Base-by-base conservation (phyloP, 1,140 invertebrate genomes). In the Drosophila fuyamai region DNA sequence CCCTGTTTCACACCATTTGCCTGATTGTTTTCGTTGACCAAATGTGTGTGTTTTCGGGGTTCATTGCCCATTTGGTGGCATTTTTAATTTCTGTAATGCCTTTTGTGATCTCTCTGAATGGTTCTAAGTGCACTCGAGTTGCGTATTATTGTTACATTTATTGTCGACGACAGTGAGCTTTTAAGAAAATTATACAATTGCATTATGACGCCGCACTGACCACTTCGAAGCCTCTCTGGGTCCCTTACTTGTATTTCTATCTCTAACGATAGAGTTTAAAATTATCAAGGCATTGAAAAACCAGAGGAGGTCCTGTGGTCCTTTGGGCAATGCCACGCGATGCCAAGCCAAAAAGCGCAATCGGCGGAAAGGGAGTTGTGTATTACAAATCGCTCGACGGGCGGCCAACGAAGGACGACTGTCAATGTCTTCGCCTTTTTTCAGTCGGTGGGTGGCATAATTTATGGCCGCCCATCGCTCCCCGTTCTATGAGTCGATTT, bases 161-260 rank as follows among this genome's bases (percentile, higher is more conserved):
- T 67, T 78, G 66, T 51, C 50, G 18, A 29, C 44, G 62, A 79
- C 74, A 70, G 66, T 58, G 47, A 73, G 84, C 84, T 88, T 88
- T 88, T 88, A 88, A 84, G 84, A 84, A 88, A 81, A 88, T 88
- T 88, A 89, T 88, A 78, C 84, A 89, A 88, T 88, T 88, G 84
- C 80, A 88, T 88, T 88, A 88, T 83, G 84, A 83, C 83, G 83
- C 83, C 84, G 54, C 67, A 83, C 63, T 88, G 83, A 72, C 83
- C 79, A 86, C 82, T 71, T 48, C 54, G 38, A 41, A 41, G 61
- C 23, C 55, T 61, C 29, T 48, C 38, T 3, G n/a, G 10, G 16
- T 14, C 13, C 4, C 10, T 13, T 1, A 3, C 7, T 13, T 29
- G 5, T 14, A 14, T 16, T 35, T 4, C 48, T 56, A 41, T 41